phyloP scores from a whole-genome alignment of 2,113 vertebrate species.

The Aleadryas rufinucha region DNA sequence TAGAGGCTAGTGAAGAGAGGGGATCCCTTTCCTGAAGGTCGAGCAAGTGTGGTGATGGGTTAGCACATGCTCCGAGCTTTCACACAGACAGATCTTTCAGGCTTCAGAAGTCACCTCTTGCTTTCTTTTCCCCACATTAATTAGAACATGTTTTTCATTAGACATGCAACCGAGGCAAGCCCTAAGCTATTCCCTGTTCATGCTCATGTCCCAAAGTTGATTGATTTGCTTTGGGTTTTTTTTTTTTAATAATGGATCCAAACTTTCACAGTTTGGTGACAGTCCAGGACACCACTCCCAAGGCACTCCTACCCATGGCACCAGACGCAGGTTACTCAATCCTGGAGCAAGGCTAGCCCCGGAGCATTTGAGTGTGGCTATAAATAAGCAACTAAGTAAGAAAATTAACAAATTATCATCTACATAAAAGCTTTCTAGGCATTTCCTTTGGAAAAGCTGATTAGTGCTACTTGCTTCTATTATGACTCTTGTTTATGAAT shows the following conservation, averaged over 20 bases:
- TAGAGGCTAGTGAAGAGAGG: background rate
- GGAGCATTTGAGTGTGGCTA: conserved; percentile 5
- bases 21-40: background rate
- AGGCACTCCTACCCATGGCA: background rate
- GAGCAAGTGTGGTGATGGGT: background rate
- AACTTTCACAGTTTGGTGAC: background rate
- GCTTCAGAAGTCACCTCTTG: background rate
- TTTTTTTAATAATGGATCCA: background rate
- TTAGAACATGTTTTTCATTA: background rate
- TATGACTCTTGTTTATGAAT: background rate
- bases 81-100: background rate
- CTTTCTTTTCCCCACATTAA: background rate
- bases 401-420: conserved; percentile 26
- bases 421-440: conserved; percentile 47
- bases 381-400: conserved; percentile 33
- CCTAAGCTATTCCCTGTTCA: background rate
- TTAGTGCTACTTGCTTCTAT: conserved; percentile 46
- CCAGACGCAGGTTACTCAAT: background rate
- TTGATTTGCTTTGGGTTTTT: background rate
- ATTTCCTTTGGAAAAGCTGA: conserved; percentile 57
- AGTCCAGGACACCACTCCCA: background rate
- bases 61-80: background rate
- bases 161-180: background rate
- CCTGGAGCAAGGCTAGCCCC: background rate
- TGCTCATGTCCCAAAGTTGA: background rate